These are phyloP conservation scores for Exocentrus adspersus DNA, from an alignment of 2,888 invertebrate genomes.

Conservation along the genomic window DNA sequence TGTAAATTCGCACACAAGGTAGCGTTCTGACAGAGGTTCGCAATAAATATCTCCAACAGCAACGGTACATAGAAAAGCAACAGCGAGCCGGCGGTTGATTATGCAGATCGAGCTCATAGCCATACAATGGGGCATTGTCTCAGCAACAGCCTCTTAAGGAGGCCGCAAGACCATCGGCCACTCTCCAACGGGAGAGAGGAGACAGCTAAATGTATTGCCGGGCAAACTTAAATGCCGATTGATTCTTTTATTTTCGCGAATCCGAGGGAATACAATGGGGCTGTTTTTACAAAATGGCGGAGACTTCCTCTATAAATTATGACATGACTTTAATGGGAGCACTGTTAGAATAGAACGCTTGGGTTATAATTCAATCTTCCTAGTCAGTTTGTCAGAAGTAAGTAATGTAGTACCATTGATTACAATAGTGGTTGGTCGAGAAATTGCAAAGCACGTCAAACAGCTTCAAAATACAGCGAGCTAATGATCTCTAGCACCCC, in stretches of 20 bases:
- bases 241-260: constrained; percentile 29
- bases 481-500: too few species aligned
- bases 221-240: constrained; percentile 27
- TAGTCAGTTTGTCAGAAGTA: too few species aligned
- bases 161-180: constrained; percentile 29
- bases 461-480: too few species aligned
- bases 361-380: too few species aligned
- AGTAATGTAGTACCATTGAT: too few species aligned
- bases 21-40: constrained; percentile 15
- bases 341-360: too few species aligned
- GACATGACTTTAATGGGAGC: background rate
- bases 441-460: too few species aligned
- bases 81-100: constrained; percentile 25
- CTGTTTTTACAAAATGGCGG: constrained; percentile 14
- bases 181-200: constrained; percentile 24
- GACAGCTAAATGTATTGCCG: constrained; percentile 25
- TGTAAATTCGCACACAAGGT: constrained; percentile 19
- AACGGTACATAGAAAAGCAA: constrained; percentile 30
- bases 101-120: constrained; percentile 35
- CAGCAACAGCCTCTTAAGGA: constrained; percentile 22
- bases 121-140: constrained; percentile 40
- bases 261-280: constrained; percentile 28
- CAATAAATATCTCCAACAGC: constrained; percentile 32
- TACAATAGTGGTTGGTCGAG: too few species aligned
- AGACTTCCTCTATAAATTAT: background rate